Base-by-base conservation (phyloP, 2,888 invertebrate species). In the Hypomecis atomaria region DNA sequence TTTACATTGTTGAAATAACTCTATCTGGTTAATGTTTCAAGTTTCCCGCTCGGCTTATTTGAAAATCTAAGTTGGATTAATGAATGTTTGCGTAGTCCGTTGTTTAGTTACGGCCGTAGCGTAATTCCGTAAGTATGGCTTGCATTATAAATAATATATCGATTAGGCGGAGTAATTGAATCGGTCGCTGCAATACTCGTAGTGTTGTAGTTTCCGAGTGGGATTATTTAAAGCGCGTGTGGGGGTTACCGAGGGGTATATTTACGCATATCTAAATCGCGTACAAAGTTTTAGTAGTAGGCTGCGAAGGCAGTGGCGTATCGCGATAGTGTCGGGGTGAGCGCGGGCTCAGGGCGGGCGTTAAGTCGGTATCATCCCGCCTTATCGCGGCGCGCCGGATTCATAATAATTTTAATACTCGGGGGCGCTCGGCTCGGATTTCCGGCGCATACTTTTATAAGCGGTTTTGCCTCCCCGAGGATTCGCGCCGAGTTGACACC, bases 371-470 rank as follows among this genome's bases (percentile, higher is more conserved):
- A 86, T 89, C 86, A 88, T 88, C 88, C 88, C 84, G 83, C 87
- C 85, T 88, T 88, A 88, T 86, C 86, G 86, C 80, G 72, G 67
- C 78, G 78, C 78, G 78, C 82, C 82, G 87, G 88, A 89, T 90
- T 92, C 85, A 92, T 92, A 91, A 92, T 90, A 89, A 92, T 92
- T 92, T 92, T 92, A 90, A 91, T 92, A 89, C 88, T 77, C 78
- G 72, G 73, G 77, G 77, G 78, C 74, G 73, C 78, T 77, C 75
- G 73, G 66, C 74, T 76, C 77, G 79, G 83, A 84, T 83, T 85
- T 81, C 77, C 78, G 70, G 73, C 81, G 85, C 84, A 87, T 86
- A 86, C 83, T 87, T 88, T 83, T 85, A 84, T 84, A 87, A 85
- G 84, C 85, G 84, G 82, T 83, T 84, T 78, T 75, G 78, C 79